Percentiles rank a stretch among this genome's conserved stretches.
phyloP scores from a whole-genome alignment of 2,113 vertebrate species.

The Perca fluviatilis region DNA sequence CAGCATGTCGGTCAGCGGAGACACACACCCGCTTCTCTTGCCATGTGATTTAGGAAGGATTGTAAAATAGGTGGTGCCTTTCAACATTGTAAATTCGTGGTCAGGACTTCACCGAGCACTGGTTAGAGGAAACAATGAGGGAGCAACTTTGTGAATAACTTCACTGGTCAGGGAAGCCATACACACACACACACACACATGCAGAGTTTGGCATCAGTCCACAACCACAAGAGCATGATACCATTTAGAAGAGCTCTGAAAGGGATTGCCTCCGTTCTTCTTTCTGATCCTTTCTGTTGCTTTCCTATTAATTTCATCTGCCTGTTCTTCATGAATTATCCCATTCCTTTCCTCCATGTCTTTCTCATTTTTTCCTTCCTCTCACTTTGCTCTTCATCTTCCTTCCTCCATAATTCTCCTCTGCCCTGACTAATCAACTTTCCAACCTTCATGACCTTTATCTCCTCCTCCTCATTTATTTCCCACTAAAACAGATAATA shows the following conservation, averaged over 20 bases:
- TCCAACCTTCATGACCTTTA: slow-evolving; percentile 26
- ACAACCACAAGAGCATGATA: slow-evolving; percentile 42
- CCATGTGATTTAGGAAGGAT: slow-evolving; percentile 46
- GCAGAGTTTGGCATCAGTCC: slow-evolving; percentile 35
- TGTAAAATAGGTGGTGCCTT: slow-evolving; percentile 65
- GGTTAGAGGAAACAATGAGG: slow-evolving; percentile 58
- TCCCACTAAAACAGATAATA: slow-evolving; percentile 35
- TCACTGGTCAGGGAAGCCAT: slow-evolving; percentile 28
- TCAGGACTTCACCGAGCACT: slow-evolving; percentile 29
- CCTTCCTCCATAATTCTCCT: slow-evolving; percentile 13
- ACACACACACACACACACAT: slow-evolving; percentile 12
- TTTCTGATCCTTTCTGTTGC: background rate
- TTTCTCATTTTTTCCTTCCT: slow-evolving; percentile 33
- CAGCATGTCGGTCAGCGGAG: slow-evolving; percentile 24
- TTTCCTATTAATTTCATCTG: background rate
- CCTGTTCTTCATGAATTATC: slow-evolving; percentile 1
- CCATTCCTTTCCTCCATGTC: background rate
- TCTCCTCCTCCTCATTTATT: slow-evolving; percentile 16
- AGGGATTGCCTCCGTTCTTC: slow-evolving; percentile 8
- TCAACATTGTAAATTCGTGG: slow-evolving; percentile 64
- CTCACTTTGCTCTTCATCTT: background rate
- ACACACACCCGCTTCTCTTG: slow-evolving; percentile 11
- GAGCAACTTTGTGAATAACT: slow-evolving; percentile 55
- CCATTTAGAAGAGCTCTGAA: slow-evolving; percentile 24
- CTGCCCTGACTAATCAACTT: slow-evolving; percentile 9